Percentiles rank a stretch among this genome's conserved stretches.
These are phyloP conservation scores for Leuctra nigra DNA, from an alignment of 2,888 invertebrate genomes.

Conservation along the genomic window DNA sequence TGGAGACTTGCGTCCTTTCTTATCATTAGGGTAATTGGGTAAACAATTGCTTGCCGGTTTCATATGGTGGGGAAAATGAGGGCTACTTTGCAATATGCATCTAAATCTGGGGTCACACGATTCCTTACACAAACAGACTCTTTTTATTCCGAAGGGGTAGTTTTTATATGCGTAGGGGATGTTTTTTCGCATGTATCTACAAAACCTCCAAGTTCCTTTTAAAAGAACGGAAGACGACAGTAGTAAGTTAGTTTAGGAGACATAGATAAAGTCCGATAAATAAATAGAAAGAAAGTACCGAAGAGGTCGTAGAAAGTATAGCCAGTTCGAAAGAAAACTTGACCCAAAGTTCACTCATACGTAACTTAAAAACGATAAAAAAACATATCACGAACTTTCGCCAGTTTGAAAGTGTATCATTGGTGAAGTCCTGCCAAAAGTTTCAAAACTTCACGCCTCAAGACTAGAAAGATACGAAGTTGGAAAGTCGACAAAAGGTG, in stretches of 20 bases:
- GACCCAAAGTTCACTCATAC: neutral
- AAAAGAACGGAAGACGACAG: conserved; percentile 15
- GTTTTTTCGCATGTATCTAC: conserved; percentile 17
- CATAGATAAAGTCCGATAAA: conserved; percentile 19
- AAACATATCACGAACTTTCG: too few relatives aligned
- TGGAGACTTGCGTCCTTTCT: too few relatives aligned
- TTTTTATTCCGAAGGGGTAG: neutral
- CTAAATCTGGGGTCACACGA: conserved; percentile 15
- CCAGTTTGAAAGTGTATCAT: too few relatives aligned
- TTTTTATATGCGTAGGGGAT: conserved; percentile 4
- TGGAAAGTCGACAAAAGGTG: neutral
- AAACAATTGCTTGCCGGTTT: neutral
- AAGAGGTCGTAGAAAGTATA: conserved; percentile 10
- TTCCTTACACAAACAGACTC: conserved; percentile 12
- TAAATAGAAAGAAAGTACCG: conserved; percentile 18
- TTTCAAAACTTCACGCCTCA: neutral
- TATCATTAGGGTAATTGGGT: conserved; percentile 5
- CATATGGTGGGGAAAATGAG: conserved; percentile 8
- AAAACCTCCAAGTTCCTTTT: conserved; percentile 18
- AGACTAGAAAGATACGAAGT: neutral
- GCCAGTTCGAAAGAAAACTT: neutral
- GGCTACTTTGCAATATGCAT: conserved; percentile 11
- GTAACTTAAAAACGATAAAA: neutral
- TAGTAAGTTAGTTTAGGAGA: conserved; percentile 19
- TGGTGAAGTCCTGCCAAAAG: too few relatives aligned